Evolutionary conservation across 2,113 vertebrate genomes (phyloP).

Genomic region (Apteryx mantelli): DNA sequence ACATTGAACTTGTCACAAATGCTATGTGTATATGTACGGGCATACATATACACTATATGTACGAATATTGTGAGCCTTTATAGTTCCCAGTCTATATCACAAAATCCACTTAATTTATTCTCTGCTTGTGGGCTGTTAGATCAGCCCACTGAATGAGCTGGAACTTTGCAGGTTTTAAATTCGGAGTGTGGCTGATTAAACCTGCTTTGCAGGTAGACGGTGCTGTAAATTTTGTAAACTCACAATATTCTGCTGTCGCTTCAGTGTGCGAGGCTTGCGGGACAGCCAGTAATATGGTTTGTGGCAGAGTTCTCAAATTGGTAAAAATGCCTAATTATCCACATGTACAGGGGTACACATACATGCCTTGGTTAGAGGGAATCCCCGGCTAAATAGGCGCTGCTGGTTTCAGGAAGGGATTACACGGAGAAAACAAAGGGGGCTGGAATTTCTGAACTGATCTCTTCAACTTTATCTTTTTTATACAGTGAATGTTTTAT

Average conservation of each 20-base stretch:
- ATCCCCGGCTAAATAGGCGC: not conserved
- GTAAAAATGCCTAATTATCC: rapidly evolving
- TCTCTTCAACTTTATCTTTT: constrained; percentile 43
- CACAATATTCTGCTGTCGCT: not conserved
- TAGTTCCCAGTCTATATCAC: not conserved
- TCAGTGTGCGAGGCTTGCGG: rapidly evolving
- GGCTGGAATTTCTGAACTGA: constrained; percentile 23
- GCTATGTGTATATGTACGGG: not conserved
- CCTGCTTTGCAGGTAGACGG: not conserved
- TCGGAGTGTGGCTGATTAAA: not conserved
- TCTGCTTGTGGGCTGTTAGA: not conserved
- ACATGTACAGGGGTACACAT: rapidly evolving
- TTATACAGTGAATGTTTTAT: constrained; percentile 31
- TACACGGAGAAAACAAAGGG: not conserved
- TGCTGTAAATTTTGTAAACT: not conserved
- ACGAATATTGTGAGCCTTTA: not conserved
- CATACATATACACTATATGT: not conserved
- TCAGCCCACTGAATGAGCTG: not conserved
- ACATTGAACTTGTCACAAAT: not conserved
- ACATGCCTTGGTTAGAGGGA: not conserved
- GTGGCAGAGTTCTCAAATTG: not conserved
- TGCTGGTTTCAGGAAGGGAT: not conserved
- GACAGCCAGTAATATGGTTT: not conserved
- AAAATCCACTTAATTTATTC: not conserved
- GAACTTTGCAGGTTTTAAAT: not conserved